phyloP scores from a whole-genome alignment of 2,797 vertebrate genomes.

The Gallinago solitaria region DNA sequence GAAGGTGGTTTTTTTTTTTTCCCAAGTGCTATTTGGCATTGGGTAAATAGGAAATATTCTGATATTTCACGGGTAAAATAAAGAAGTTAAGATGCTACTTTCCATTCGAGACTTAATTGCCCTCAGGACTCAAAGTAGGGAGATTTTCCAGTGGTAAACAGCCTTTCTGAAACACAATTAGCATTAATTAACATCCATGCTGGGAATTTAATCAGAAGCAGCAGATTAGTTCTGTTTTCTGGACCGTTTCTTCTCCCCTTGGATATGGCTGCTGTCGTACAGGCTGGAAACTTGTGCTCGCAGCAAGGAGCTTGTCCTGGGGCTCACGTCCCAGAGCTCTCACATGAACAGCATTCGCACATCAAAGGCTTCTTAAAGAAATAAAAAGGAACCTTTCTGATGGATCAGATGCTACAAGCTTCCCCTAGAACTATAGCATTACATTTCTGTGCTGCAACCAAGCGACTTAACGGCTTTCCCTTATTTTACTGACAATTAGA shows the following conservation, averaged over 20 bases:
- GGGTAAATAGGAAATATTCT: not conserved
- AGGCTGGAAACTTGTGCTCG: not conserved
- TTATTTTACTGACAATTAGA: not conserved
- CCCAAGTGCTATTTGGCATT: not conserved
- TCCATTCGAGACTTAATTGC: not conserved
- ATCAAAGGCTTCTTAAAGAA: not conserved
- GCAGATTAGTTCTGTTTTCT: slow-evolving; percentile 17
- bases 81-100: not conserved
- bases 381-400: not conserved
- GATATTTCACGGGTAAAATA: not conserved
- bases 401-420: not conserved
- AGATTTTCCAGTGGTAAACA: slow-evolving; percentile 45
- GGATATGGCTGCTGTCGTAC: not conserved
- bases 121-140: not conserved
- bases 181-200: slow-evolving; percentile 57
- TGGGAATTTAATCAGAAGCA: slow-evolving; percentile 42
- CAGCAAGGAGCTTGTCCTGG: slow-evolving; percentile 4
- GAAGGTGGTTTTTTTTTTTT: not conserved
- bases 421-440: not conserved
- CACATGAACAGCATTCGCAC: not conserved
- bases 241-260: not conserved
- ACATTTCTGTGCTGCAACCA: not conserved
- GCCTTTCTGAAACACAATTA: slow-evolving; percentile 37
- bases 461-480: not conserved
- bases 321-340: not conserved